Evolutionary conservation across 2,888 invertebrate genomes (phyloP).

Genomic region (Acanthococcus lagerstroemiae): DNA sequence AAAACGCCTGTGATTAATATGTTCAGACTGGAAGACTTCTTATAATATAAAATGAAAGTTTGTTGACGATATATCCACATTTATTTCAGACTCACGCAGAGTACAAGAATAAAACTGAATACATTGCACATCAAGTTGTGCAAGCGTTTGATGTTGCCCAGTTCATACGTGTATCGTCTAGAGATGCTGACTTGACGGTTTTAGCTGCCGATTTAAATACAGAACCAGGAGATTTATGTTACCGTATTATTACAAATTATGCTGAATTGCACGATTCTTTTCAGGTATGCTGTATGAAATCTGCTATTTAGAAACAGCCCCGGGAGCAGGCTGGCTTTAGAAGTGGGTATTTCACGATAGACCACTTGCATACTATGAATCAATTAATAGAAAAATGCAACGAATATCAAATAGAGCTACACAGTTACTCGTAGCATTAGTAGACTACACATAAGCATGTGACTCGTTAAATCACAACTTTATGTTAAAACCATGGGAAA

Average conservation of each 20-base stretch:
- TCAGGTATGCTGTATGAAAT: not conserved
- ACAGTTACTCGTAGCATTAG: too few relatives aligned
- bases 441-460: too few relatives aligned
- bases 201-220: slow-evolving; percentile 92
- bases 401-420: too few relatives aligned
- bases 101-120: slow-evolving; percentile 77
- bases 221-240: slow-evolving; percentile 49
- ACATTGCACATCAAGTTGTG: slow-evolving; percentile 79
- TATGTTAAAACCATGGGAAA: too few relatives aligned
- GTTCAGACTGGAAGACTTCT: too few relatives aligned
- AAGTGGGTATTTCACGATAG: too few relatives aligned
- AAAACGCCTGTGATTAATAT: too few relatives aligned
- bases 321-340: not conserved
- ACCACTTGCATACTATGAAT: too few relatives aligned
- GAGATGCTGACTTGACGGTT: slow-evolving; percentile 67
- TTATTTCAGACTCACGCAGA: slow-evolving; percentile 79
- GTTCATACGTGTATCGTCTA: slow-evolving; percentile 76
- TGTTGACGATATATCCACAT: not conserved
- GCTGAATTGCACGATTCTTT: slow-evolving; percentile 31
- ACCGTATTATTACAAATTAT: slow-evolving; percentile 24
- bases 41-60: too few relatives aligned
- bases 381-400: too few relatives aligned
- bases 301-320: not conserved
- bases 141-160: slow-evolving; percentile 93
- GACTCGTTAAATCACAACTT: too few relatives aligned